Percentiles rank a stretch among this genome's conserved stretches.
Conservation (phyloP, 1,140 invertebrate genomes). For the Drosophila dunni region DNA sequence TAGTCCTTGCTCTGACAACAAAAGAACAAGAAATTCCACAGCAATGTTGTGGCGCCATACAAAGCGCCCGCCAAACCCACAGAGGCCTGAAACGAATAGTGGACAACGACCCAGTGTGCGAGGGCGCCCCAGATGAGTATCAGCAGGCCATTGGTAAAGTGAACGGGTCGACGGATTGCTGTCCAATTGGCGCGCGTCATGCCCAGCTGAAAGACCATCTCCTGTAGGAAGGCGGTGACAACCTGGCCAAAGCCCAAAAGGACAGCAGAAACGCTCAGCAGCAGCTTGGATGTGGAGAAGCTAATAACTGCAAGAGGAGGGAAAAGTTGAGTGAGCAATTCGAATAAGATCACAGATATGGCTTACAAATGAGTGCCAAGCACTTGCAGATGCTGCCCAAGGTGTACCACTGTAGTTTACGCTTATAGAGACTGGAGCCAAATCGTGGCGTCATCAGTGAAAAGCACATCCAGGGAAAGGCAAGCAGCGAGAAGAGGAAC, state of each 20-base stretch:
- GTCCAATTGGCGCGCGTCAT: constrained; percentile 82
- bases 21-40: constrained; percentile 81
- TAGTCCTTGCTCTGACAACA: constrained; percentile 72
- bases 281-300: constrained; percentile 79
- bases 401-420: constrained; percentile 78
- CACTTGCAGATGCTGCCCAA: constrained; percentile 78
- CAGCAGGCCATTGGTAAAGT: constrained; percentile 78
- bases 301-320: constrained; percentile 65
- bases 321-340: not conserved
- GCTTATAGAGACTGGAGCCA: constrained; percentile 73
- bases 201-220: constrained; percentile 77
- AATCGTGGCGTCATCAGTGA: constrained; percentile 83
- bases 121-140: constrained; percentile 79
- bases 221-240: constrained; percentile 80
- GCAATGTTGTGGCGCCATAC: constrained; percentile 63
- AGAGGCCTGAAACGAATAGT: constrained; percentile 77
- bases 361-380: constrained; percentile 78
- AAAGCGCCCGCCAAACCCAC: constrained; percentile 69
- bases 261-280: constrained; percentile 79
- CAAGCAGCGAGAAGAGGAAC: constrained; percentile 81
- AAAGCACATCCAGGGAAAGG: constrained; percentile 84
- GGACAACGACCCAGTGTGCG: constrained; percentile 77
- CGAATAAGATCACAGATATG: too few species aligned
- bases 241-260: constrained; percentile 81
- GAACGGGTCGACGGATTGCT: constrained; percentile 71